Conservation (phyloP, 1,140 invertebrate genomes). For the Notospermus geniculatus region DNA sequence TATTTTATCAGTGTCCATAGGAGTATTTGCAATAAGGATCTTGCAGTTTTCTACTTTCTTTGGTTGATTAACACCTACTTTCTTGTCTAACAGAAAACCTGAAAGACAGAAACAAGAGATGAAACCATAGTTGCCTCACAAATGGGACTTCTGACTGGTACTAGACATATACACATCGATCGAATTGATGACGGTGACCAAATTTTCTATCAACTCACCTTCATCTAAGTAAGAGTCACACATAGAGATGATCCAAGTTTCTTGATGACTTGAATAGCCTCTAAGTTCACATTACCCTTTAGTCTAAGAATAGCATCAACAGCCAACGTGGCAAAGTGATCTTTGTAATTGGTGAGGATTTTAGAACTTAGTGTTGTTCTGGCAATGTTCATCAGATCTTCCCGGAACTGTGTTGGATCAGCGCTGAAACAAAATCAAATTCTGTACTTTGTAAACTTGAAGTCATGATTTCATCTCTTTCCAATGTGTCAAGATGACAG, state of each 20-base stretch:
- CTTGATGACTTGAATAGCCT: slow-evolving; percentile 97
- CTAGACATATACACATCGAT: too few relatives aligned
- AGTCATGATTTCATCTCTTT: too few relatives aligned
- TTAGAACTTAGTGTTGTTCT: slow-evolving; percentile 97
- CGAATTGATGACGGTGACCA: too few relatives aligned
- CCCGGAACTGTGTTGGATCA: slow-evolving; percentile 74
- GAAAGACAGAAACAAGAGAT: slow-evolving; percentile 18
- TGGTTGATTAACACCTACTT: slow-evolving; percentile 86
- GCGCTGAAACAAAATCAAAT: slow-evolving; percentile 59
- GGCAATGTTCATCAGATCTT: slow-evolving; percentile 95
- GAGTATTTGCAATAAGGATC: slow-evolving; percentile 99
- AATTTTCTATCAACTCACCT: slow-evolving; percentile 59
- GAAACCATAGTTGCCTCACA: too few relatives aligned
- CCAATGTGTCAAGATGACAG: too few relatives aligned
- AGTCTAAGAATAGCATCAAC: slow-evolving; percentile 93
- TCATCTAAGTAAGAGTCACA: slow-evolving; percentile 97
- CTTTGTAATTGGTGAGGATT: slow-evolving; percentile 96
- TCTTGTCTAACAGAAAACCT: slow-evolving; percentile 96
- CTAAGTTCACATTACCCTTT: slow-evolving; percentile 92
- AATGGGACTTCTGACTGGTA: too few relatives aligned
- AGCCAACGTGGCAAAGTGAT: slow-evolving; percentile 91
- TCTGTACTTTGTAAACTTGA: too few relatives aligned
- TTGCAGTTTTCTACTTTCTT: slow-evolving; percentile 87
- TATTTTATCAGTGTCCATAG: slow-evolving; percentile 99
- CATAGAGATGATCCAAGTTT: slow-evolving; percentile 87